Evolutionary conservation across 2,797 vertebrate genomes (phyloP).

Genomic region (Jordanella pulchra): DNA sequence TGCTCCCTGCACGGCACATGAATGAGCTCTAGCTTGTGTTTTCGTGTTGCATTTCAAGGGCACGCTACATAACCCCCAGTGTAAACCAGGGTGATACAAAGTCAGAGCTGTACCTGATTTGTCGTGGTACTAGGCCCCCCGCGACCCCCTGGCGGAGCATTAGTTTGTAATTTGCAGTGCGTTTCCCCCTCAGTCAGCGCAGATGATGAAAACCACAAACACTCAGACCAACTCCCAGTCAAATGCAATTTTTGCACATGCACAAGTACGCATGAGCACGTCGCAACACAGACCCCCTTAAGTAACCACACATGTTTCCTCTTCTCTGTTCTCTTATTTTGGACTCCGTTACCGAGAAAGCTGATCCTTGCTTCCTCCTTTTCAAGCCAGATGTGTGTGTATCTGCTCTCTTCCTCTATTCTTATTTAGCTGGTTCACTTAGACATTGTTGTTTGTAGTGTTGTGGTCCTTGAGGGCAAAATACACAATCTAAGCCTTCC

Average conservation of each 20-base stretch:
- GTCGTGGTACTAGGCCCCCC: background rate
- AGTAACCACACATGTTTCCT: slow-evolving; percentile 70
- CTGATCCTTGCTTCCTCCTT: slow-evolving; percentile 77
- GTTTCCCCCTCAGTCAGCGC: slow-evolving; percentile 37
- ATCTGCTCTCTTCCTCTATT: slow-evolving; percentile 41
- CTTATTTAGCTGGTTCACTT: slow-evolving; percentile 24
- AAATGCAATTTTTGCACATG: slow-evolving; percentile 32
- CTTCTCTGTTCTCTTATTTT: slow-evolving; percentile 80
- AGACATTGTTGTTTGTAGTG: slow-evolving; percentile 28
- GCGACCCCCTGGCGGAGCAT: slow-evolving; percentile 5
- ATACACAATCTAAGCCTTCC: background rate
- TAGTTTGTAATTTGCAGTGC: slow-evolving; percentile 29
- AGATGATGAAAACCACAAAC: slow-evolving; percentile 50
- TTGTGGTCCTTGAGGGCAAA: slow-evolving; percentile 41
- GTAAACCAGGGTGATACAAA: background rate
- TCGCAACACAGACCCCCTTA: slow-evolving; percentile 27
- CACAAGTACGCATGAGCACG: slow-evolving; percentile 27
- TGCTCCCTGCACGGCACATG: slow-evolving; percentile 23
- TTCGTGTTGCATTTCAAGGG: slow-evolving; percentile 1
- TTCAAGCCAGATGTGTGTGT: slow-evolving; percentile 74
- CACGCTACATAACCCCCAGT: background rate
- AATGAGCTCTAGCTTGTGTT: background rate
- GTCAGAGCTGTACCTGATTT: background rate
- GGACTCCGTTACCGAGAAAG: slow-evolving; percentile 74
- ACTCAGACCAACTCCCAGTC: slow-evolving; percentile 40